Conservation (phyloP, 2,888 invertebrate genomes). For the Gymnocheta viridis region DNA sequence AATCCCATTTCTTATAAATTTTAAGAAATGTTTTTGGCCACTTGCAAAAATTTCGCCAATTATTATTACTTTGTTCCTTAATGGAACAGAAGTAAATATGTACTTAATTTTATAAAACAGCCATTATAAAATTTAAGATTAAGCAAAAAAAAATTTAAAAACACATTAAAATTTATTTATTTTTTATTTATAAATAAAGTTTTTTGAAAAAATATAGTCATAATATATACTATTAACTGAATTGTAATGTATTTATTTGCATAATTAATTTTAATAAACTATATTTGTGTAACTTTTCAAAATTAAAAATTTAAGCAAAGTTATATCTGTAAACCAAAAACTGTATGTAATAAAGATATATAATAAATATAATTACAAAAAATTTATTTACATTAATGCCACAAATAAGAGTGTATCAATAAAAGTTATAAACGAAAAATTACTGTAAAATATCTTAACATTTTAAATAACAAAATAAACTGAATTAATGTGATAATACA, state of each 20-base stretch:
- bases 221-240: too few relatives aligned
- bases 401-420: neutral
- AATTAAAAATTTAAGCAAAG: constrained; percentile 13
- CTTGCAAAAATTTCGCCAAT: neutral
- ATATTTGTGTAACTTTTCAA: constrained; percentile 27
- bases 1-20: too few relatives aligned
- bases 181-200: too few relatives aligned
- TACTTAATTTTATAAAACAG: constrained; percentile 58
- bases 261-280: neutral
- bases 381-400: neutral
- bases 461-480: constrained; percentile 15
- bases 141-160: neutral
- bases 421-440: neutral
- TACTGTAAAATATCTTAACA: constrained; percentile 6
- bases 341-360: neutral
- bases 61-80: neutral
- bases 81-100: neutral
- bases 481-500: constrained; percentile 39
- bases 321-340: constrained; percentile 29
- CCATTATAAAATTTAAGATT: constrained; percentile 59
- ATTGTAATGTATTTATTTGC: constrained; percentile 2
- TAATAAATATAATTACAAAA: neutral
- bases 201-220: too few relatives aligned
- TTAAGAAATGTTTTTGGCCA: too few relatives aligned
- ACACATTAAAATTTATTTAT: too few relatives aligned